These are phyloP conservation scores for Mustela nigripes DNA, from an alignment of 2,113 vertebrate species.

Conservation along the genomic window DNA sequence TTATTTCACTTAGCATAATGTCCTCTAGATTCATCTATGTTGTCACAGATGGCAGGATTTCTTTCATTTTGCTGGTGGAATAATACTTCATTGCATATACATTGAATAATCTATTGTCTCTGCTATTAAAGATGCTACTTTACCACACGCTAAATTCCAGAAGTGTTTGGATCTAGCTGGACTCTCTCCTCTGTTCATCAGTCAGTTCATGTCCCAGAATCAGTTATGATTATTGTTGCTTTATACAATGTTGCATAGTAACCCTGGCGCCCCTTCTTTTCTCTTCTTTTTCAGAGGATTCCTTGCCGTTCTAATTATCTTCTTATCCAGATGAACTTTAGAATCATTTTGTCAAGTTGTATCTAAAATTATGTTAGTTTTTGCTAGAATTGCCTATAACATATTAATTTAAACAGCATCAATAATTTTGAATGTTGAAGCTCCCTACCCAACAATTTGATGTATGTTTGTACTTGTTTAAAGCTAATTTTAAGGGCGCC, in stretches of 20 bases:
- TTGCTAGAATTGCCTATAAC: not conserved
- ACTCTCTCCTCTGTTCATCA: not conserved
- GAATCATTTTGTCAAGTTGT: not conserved
- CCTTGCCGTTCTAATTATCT: not conserved
- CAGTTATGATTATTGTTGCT: not conserved
- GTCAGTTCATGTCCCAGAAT: not conserved
- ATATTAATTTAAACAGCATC: not conserved
- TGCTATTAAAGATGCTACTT: not conserved
- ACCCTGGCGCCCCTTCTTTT: not conserved
- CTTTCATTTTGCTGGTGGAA: not conserved
- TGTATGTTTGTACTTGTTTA: not conserved
- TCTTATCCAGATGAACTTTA: slow-evolving; percentile 8
- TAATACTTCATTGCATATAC: not conserved
- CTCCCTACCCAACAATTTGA: not conserved
- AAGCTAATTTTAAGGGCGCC: not conserved
- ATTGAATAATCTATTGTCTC: not conserved
- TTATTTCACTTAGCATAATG: not conserved
- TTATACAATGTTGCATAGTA: not conserved
- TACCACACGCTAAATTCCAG: not conserved
- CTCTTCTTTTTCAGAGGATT: not conserved
- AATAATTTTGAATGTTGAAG: not conserved
- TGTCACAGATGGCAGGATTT: not conserved
- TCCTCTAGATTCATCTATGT: not conserved
- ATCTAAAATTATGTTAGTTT: not conserved
- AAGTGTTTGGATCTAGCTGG: not conserved